These are phyloP conservation scores for Bombus pascuorum DNA, from an alignment of 1,140 invertebrate genomes.

Conservation along the genomic window DNA sequence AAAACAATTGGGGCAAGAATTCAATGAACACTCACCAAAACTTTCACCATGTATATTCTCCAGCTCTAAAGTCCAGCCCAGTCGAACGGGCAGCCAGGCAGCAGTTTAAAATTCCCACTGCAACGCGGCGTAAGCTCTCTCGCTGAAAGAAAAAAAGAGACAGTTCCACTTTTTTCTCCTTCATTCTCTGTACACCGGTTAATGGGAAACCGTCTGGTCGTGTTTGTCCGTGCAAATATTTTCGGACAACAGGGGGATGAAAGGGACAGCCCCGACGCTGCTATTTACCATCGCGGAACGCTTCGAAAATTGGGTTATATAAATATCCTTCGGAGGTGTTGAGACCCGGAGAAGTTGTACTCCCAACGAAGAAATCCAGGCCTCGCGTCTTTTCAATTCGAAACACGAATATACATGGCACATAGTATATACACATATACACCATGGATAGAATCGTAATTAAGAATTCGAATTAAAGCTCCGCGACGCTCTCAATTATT, in stretches of 20 bases:
- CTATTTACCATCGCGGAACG: slow-evolving; percentile 24
- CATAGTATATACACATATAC: background rate
- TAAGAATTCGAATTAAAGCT: slow-evolving; percentile 23
- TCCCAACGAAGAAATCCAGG: too few species aligned
- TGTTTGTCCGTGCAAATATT: slow-evolving; percentile 48
- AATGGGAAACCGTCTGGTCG: slow-evolving; percentile 32
- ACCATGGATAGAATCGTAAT: slow-evolving; percentile 2
- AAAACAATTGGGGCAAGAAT: background rate
- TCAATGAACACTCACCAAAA: slow-evolving; percentile 37
- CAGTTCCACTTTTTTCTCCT: background rate
- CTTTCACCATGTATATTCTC: slow-evolving; percentile 51
- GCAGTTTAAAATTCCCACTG: slow-evolving; percentile 33
- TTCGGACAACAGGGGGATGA: slow-evolving; percentile 22
- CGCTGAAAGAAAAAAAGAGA: background rate
- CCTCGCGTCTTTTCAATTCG: background rate
- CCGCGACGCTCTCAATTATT: slow-evolving; percentile 28
- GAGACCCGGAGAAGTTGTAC: too few species aligned
- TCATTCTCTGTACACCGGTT: slow-evolving; percentile 2
- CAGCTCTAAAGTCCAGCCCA: slow-evolving; percentile 37
- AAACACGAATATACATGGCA: background rate
- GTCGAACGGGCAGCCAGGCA: slow-evolving; percentile 23
- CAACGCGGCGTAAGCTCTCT: slow-evolving; percentile 15
- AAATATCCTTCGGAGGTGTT: slow-evolving; percentile 32
- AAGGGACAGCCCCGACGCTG: background rate
- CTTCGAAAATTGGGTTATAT: slow-evolving; percentile 35